Base-by-base conservation (phyloP, 2,797 vertebrate genomes). In the Leuciscus waleckii region DNA sequence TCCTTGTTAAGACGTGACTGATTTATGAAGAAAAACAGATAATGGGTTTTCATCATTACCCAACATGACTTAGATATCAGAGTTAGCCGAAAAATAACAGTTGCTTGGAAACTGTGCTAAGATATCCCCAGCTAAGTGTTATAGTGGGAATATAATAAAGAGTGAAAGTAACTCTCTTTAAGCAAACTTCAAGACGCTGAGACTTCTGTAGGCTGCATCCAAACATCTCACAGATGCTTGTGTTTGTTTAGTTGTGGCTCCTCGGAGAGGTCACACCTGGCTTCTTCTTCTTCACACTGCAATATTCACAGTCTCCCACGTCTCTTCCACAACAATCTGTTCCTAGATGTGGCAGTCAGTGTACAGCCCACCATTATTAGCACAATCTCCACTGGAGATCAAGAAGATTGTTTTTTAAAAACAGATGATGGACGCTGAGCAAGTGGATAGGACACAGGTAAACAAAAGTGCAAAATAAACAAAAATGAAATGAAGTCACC, bases 241-340 rank as follows among this genome's bases (percentile, higher is more conserved):
- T 68, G 37, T 83, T 83, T 67, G 73, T 76, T 68, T 74, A 19
- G 68, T 67, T 67, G 32, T 29, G 14, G 2, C 23, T 61, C 32
- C 9, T 67, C 58, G 29, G 61, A 77, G 46, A 17, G 46, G 43
- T 83, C 73, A 83, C 82, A 83, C 73, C 82, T 77, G 61, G 35
- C n/a, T 41, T 26, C 23, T 71, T 56, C 49, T 71, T 56, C 49
- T 21, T 73, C 68, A 82, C 80, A 61, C 17, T 29, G 46, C 61
- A 82, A 71, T 54, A 77, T 76, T 56, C 82, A 68, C 82, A 41
- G 32, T 14, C 26, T 39, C 82, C 51, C 61, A 74, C 21, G 5
- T 82, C 13, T 82, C 56, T 83, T 26, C 23, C 61, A n/a, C 9
- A 76, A 68, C 61, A 76, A 77, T 83, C 73, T 68, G 82, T 54